phyloP scores from a whole-genome alignment of 2,888 invertebrate species.

The Drosophila prolongata region DNA sequence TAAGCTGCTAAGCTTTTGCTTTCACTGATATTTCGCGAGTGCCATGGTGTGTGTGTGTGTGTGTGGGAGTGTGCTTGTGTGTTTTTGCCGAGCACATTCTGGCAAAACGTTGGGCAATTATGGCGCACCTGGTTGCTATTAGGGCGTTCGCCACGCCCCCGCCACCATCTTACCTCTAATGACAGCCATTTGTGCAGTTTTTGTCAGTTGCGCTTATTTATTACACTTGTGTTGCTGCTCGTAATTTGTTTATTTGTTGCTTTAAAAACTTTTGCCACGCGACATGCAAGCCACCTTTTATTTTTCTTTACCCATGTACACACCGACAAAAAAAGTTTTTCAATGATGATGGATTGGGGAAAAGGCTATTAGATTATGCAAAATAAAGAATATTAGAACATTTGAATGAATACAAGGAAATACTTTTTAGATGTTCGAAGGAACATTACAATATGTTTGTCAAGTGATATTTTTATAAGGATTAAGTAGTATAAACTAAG shows the following conservation, averaged over 20 bases:
- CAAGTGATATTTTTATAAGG: no score
- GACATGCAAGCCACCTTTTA: slow-evolving; percentile 19
- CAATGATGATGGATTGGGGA: neutral
- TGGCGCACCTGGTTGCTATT: slow-evolving; percentile 65
- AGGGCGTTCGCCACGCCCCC: slow-evolving; percentile 31
- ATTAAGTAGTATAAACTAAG: no score
- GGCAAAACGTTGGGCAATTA: slow-evolving; percentile 72
- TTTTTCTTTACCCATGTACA: slow-evolving; percentile 8
- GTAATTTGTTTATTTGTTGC: slow-evolving; percentile 67
- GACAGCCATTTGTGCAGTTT: slow-evolving; percentile 75
- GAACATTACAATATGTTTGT: no score
- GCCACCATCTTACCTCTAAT: slow-evolving; percentile 55
- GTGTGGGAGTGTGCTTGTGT: slow-evolving; percentile 27
- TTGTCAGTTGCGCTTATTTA: slow-evolving; percentile 72
- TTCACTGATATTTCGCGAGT: slow-evolving; percentile 22
- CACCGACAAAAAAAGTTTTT: slow-evolving; percentile 7
- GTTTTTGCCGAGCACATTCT: slow-evolving; percentile 47
- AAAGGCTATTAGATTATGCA: neutral
- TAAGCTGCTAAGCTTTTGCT: slow-evolving; percentile 72
- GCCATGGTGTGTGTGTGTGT: neutral
- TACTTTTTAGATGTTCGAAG: neutral
- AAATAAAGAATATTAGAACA: neutral
- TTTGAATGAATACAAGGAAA: neutral
- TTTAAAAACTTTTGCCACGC: slow-evolving; percentile 41
- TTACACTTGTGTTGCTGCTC: slow-evolving; percentile 55